Base-by-base conservation (phyloP, 2,113 vertebrate genomes). In the Brienomyrus longianalis region DNA sequence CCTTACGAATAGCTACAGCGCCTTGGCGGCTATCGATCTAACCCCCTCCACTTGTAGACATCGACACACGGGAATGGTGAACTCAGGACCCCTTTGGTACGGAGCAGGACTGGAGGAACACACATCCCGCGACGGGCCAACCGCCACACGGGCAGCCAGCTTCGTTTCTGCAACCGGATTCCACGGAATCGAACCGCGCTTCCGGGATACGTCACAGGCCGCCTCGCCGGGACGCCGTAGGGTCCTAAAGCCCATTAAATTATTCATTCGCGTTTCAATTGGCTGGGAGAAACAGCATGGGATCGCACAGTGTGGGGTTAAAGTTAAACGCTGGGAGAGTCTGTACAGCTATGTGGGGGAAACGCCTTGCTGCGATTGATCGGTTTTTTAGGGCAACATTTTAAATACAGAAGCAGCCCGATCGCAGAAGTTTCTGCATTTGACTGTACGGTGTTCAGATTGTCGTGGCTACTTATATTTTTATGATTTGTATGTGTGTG, bases 351-450 rank as follows among this genome's bases (percentile, higher is more conserved):
- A 54, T 83, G 77, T n/a, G 43, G 39, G 54, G 89, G 43, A 84
- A 85, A 89, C 89, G 89, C 89, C 89, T 85, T 85, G 59, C 27
- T 83, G 52, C 21, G 15, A 51, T 59, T 21, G 47, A 74, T 88
- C 88, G 9, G 74, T 66, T 17, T 2, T 27, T 27, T n/a, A 51
- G 62, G 5, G 13, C 31, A 21, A 43, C 23, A 35, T 35, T 52
- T 52, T 31, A 31, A n/a, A 48, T 23, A 47, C 80, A 21, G 11
- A 83, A 83, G 17, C 23, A 84, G n/a, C 62, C 39, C 19, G 8
- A 84, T 84, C 39, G 39, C 35, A 83, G 19, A 84, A 47, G 39
- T 84, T 23, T n/a, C 21, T 8, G 39, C 39, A 21, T 84, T 83
- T 11, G 23, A 6, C 70, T 6, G n/a, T 27, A 83, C 15, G 43